Conservation (phyloP, 2,888 invertebrate species). For the Poecilus cupreus region DNA sequence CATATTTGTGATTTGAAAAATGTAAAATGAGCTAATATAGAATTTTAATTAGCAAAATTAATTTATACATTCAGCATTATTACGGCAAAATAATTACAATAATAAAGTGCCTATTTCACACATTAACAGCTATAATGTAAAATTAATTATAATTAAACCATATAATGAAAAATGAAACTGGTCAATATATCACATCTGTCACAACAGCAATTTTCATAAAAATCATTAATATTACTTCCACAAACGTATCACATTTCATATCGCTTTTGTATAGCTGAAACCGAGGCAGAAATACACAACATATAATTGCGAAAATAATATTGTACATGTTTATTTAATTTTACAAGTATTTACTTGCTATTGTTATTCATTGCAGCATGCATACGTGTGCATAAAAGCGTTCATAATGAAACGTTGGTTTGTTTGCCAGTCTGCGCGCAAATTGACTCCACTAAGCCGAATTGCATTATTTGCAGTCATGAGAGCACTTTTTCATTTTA, state of each 20-base stretch:
- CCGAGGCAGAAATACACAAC: neutral
- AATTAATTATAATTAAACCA: slow-evolving; percentile 19
- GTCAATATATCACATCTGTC: slow-evolving; percentile 27
- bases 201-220: neutral
- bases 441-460: neutral
- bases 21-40: neutral
- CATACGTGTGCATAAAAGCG: slow-evolving; percentile 14
- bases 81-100: neutral
- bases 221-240: neutral
- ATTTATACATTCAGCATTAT: neutral
- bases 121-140: slow-evolving; percentile 6
- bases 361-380: slow-evolving; percentile 2
- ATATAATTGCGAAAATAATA: slow-evolving; percentile 6
- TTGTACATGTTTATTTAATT: slow-evolving; percentile 21
- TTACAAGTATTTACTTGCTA: slow-evolving; percentile 15
- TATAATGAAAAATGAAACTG: slow-evolving; percentile 8
- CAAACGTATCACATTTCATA: neutral
- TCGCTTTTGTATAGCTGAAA: neutral
- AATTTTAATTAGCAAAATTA: neutral
- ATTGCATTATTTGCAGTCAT: slow-evolving; percentile 30
- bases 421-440: slow-evolving; percentile 5
- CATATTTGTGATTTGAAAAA: neutral
- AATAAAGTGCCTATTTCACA: neutral
- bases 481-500: neutral
- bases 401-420: neutral